These are phyloP conservation scores for Coracias cyanogaster DNA, from an alignment of 2,797 vertebrate genomes.

Conservation along the genomic window DNA sequence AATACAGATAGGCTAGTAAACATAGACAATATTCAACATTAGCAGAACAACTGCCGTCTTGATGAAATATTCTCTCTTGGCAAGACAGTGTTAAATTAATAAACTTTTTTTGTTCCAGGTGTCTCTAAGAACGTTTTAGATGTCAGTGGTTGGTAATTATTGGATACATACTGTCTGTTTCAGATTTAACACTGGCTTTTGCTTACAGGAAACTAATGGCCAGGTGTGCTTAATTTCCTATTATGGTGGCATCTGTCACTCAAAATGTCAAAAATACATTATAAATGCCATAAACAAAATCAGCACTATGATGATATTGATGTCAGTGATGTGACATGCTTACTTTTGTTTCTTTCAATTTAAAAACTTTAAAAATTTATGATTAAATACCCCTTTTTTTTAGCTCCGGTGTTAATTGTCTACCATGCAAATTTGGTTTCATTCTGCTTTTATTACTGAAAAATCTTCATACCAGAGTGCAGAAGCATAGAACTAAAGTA, in stretches of 20 bases:
- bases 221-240: constrained; percentile 75
- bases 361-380: constrained; percentile 44
- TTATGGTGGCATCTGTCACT: constrained; percentile 74
- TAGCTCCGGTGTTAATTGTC: neutral
- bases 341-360: constrained; percentile 60
- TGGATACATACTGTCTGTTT: neutral
- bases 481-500: neutral
- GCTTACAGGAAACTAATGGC: constrained; percentile 60
- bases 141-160: constrained; percentile 63
- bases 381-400: neutral
- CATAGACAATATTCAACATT: constrained; percentile 79
- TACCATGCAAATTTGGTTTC: neutral
- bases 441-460: neutral
- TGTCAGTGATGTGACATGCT: constrained; percentile 57
- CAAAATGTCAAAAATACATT: constrained; percentile 74
- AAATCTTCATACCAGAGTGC: neutral
- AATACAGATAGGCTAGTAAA: constrained; percentile 82
- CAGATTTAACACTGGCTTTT: constrained; percentile 6
- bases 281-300: constrained; percentile 76
- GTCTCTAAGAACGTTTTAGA: constrained; percentile 46
- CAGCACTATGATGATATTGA: constrained; percentile 50
- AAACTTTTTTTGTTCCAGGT: constrained; percentile 27
- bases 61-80: constrained; percentile 85
- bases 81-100: constrained; percentile 82
- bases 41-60: constrained; percentile 83